phyloP scores from a whole-genome alignment of 2,797 vertebrate species.

The Leontopithecus rosalia region DNA sequence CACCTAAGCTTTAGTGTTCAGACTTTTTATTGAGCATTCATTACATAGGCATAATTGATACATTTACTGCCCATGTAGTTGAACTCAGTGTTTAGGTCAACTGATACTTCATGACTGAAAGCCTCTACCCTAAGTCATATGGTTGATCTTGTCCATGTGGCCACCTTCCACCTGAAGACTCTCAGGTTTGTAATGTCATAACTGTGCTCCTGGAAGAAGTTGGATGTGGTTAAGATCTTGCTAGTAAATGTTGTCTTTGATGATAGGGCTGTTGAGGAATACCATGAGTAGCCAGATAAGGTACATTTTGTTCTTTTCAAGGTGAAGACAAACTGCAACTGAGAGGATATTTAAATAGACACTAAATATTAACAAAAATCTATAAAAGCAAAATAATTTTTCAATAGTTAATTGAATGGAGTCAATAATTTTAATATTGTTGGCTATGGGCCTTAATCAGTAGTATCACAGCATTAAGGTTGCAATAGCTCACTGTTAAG shows the following conservation, averaged over 20 bases:
- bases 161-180: background rate
- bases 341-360: background rate
- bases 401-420: background rate
- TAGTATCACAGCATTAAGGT: background rate
- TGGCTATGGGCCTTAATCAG: background rate
- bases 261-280: background rate
- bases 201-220: background rate
- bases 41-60: background rate
- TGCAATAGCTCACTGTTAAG: background rate
- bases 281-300: background rate
- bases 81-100: background rate
- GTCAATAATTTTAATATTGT: constrained; percentile 34
- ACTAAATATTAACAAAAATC: constrained; percentile 15
- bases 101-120: background rate
- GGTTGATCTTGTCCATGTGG: background rate
- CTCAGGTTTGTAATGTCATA: background rate
- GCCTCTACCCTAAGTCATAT: background rate
- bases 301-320: background rate
- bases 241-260: constrained; percentile 9
- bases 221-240: background rate
- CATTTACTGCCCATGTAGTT: background rate
- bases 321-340: background rate
- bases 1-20: background rate
- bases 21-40: background rate
- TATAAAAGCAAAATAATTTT: constrained; percentile 27